Conservation (phyloP, 2,113 vertebrate genomes). For the Tragelaphus strepsiceros region DNA sequence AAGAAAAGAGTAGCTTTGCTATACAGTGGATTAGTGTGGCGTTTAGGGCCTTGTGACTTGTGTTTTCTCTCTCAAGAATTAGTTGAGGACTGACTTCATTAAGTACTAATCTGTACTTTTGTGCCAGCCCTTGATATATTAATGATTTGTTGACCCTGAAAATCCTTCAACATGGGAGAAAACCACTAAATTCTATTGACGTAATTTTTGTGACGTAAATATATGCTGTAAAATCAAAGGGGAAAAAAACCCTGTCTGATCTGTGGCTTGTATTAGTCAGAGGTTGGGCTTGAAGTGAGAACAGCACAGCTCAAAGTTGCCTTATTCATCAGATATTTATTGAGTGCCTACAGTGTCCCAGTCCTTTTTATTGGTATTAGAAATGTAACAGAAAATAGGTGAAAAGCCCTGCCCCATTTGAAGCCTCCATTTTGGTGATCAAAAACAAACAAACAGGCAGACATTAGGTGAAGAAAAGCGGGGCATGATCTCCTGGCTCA, state of each 20-base stretch:
- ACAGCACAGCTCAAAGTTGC: not conserved
- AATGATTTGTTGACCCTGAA: not conserved
- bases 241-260: not conserved
- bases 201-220: not conserved
- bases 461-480: not conserved
- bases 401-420: not conserved
- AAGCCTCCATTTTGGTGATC: not conserved
- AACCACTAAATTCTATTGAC: not conserved
- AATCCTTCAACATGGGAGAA: not conserved
- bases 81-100: not conserved
- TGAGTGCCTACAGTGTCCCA: not conserved
- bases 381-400: not conserved
- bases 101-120: not conserved
- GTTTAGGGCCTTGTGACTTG: not conserved
- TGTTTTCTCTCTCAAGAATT: not conserved
- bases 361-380: not conserved
- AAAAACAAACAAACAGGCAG: not conserved
- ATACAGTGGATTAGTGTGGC: no score
- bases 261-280: not conserved
- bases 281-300: not conserved
- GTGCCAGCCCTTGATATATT: not conserved
- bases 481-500: not conserved
- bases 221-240: not conserved
- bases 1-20: not conserved
- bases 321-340: conserved; percentile 7